Conservation (phyloP, 2,888 invertebrate species). For the Dolichomitus sp. region DNA sequence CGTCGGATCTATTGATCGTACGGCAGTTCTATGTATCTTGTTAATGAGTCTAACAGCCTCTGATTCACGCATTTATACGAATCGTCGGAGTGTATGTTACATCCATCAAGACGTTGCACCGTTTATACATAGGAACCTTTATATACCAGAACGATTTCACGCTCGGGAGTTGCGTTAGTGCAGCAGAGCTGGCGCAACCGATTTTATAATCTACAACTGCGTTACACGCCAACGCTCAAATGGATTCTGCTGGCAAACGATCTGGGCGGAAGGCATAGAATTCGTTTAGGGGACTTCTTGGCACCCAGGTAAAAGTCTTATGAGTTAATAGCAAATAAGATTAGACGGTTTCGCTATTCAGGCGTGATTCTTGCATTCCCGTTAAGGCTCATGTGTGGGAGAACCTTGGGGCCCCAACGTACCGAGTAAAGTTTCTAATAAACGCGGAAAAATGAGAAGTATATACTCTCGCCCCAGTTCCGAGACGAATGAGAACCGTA, state of each 20-base stretch:
- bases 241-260: constrained; percentile 11
- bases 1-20: constrained; percentile 17
- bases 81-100: background rate
- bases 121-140: constrained; percentile 7
- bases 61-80: background rate
- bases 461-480: constrained; percentile 7
- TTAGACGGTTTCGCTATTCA: background rate
- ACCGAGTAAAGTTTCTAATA: background rate
- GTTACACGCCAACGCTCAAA: constrained; percentile 7
- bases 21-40: background rate
- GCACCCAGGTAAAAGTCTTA: background rate
- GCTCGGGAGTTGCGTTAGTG: constrained; percentile 25
- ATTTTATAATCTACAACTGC: constrained; percentile 36
- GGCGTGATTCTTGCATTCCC: constrained; percentile 5
- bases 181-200: constrained; percentile 12
- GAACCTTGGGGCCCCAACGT: constrained; percentile 38
- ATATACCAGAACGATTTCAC: constrained; percentile 35
- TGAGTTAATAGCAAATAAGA: background rate
- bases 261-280: background rate
- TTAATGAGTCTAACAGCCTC: constrained; percentile 1
- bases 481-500: background rate
- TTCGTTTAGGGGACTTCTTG: background rate
- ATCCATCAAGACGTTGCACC: background rate
- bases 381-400: background rate
- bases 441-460: constrained; percentile 39